phyloP scores from a whole-genome alignment of 2,888 invertebrate genomes.

The Mimachlamys varia region DNA sequence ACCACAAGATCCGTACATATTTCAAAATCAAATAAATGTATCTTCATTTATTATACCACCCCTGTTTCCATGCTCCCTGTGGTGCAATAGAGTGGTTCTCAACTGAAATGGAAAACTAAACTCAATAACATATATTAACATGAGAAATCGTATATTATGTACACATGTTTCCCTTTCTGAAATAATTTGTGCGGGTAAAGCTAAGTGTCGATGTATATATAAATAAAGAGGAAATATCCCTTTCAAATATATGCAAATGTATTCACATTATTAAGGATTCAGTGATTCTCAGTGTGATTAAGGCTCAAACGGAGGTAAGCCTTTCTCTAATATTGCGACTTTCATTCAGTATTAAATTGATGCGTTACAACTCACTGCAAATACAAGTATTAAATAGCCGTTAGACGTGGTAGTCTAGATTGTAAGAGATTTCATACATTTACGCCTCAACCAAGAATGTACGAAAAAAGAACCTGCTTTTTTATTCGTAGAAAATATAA shows the following conservation, averaged over 20 bases:
- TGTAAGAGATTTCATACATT: background rate
- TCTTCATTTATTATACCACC: background rate
- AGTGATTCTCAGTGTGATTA: background rate
- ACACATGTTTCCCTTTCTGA: conserved; percentile 28
- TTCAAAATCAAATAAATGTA: background rate
- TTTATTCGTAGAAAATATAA: too few species aligned
- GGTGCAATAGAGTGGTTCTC: background rate
- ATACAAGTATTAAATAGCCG: background rate
- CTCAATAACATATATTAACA: background rate
- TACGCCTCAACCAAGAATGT: background rate
- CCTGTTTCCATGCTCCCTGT: background rate
- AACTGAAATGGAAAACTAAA: background rate
- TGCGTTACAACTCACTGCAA: background rate
- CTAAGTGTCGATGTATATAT: background rate
- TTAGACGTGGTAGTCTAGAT: background rate
- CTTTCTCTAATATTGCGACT: background rate
- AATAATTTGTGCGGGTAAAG: conserved; percentile 7
- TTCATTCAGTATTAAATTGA: background rate
- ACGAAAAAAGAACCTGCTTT: too few species aligned
- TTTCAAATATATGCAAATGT: conserved; percentile 1
- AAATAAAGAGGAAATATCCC: background rate
- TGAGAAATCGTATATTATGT: background rate
- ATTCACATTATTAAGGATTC: background rate
- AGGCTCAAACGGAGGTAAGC: background rate
- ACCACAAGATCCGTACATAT: background rate